Conservation (phyloP, 2,797 vertebrate genomes). For the Micrastur ruficollis region DNA sequence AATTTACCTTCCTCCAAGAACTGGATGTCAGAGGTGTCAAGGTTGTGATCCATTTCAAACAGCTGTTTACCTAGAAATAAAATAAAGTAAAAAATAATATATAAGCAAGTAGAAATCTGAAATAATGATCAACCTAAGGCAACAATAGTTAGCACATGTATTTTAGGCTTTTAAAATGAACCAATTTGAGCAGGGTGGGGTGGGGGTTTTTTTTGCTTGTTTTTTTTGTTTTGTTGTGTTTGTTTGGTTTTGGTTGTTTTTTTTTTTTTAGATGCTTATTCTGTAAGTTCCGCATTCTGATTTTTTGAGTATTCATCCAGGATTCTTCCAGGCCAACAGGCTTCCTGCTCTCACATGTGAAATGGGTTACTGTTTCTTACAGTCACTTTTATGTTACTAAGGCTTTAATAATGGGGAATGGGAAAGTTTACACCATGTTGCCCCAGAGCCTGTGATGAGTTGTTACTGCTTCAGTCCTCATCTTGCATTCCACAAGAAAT, state of each 20-base stretch:
- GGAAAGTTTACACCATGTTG: neutral
- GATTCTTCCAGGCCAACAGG: neutral
- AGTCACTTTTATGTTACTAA: neutral
- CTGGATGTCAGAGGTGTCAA: slow-evolving; percentile 97
- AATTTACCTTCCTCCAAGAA: slow-evolving; percentile 93
- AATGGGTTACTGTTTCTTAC: neutral
- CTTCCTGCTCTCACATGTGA: neutral
- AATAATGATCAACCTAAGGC: neutral
- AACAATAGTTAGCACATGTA: neutral
- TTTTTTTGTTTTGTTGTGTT: no score
- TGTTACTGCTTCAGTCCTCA: neutral
- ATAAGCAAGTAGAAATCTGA: neutral
- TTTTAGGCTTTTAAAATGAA: neutral
- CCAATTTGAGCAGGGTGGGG: neutral
- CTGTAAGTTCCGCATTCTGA: neutral
- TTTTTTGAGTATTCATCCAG: neutral
- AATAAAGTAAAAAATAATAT: neutral
- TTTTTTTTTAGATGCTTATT: neutral
- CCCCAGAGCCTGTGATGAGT: neutral
- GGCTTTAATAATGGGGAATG: neutral
- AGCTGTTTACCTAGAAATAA: slow-evolving; percentile 88
- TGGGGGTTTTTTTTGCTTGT: no score
- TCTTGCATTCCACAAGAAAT: neutral
- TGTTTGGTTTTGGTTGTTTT: no score
- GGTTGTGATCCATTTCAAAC: slow-evolving; percentile 96